Conservation (phyloP, 1,140 invertebrate genomes). For the Bombus impatiens region DNA sequence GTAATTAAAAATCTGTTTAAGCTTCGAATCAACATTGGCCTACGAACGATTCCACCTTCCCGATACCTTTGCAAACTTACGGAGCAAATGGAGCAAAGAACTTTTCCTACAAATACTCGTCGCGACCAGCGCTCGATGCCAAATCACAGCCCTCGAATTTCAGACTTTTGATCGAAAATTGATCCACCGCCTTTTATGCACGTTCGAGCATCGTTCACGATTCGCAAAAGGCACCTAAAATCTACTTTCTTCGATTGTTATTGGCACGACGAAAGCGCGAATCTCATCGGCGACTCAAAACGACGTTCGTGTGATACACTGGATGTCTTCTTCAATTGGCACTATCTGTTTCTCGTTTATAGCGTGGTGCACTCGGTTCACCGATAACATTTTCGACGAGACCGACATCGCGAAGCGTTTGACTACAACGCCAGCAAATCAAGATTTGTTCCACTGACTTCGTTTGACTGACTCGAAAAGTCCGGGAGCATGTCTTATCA, state of each 20-base stretch:
- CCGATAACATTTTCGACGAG: not conserved
- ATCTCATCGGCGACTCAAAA: not conserved
- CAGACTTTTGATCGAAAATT: too few relatives aligned
- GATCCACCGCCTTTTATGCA: too few relatives aligned
- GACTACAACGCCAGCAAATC: not conserved
- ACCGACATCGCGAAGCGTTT: not conserved
- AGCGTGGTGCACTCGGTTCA: not conserved
- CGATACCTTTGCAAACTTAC: too few relatives aligned
- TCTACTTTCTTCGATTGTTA: not conserved
- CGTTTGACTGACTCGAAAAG: conserved; percentile 49
- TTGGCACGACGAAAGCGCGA: not conserved
- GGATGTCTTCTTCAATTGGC: not conserved
- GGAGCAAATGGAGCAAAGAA: too few relatives aligned
- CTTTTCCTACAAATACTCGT: too few relatives aligned
- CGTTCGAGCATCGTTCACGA: not conserved
- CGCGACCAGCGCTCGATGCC: not conserved
- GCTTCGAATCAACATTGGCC: too few relatives aligned
- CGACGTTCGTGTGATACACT: not conserved
- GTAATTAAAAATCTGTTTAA: too few relatives aligned
- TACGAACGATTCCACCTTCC: too few relatives aligned
- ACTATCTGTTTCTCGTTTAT: not conserved
- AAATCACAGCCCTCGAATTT: not conserved
- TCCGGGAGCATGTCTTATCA: conserved; percentile 63
- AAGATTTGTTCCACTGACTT: not conserved
- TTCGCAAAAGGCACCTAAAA: not conserved